These are phyloP conservation scores for Timandra comae DNA, from an alignment of 2,888 invertebrate genomes.

Conservation along the genomic window DNA sequence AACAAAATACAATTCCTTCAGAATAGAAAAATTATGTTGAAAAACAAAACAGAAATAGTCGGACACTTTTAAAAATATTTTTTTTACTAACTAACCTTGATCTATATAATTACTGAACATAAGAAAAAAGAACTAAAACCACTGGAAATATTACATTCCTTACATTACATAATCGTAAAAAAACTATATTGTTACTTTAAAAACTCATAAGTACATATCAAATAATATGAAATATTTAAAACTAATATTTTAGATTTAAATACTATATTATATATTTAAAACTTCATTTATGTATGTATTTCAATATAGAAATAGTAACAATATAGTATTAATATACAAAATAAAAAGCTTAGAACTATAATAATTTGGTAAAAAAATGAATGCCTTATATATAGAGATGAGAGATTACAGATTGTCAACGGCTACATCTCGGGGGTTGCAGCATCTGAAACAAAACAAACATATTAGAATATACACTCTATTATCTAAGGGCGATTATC, in stretches of 20 bases:
- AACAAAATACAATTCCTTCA: too few relatives aligned
- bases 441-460: neutral
- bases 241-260: too few relatives aligned
- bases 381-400: slow-evolving; percentile 45
- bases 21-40: too few relatives aligned
- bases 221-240: too few relatives aligned
- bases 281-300: too few relatives aligned
- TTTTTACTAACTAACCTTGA: too few relatives aligned
- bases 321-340: slow-evolving; percentile 29
- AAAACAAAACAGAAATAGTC: too few relatives aligned
- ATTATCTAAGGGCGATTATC: too few relatives aligned
- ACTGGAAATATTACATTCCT: neutral
- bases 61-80: too few relatives aligned
- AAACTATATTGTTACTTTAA: slow-evolving; percentile 11
- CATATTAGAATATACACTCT: too few relatives aligned
- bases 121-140: neutral
- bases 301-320: slow-evolving; percentile 50
- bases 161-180: slow-evolving; percentile 8
- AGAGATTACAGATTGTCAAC: slow-evolving; percentile 45
- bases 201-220: too few relatives aligned
- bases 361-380: slow-evolving; percentile 56
- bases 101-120: neutral
- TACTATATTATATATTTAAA: too few relatives aligned
- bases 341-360: slow-evolving; percentile 38
- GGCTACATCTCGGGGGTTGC: slow-evolving; percentile 3